A percentile compares a stretch with the other conserved stretches of the same genome.
These are phyloP conservation scores for Todiramphus saurophagus DNA, from an alignment of 2,113 vertebrate species.

Conservation along the genomic window DNA sequence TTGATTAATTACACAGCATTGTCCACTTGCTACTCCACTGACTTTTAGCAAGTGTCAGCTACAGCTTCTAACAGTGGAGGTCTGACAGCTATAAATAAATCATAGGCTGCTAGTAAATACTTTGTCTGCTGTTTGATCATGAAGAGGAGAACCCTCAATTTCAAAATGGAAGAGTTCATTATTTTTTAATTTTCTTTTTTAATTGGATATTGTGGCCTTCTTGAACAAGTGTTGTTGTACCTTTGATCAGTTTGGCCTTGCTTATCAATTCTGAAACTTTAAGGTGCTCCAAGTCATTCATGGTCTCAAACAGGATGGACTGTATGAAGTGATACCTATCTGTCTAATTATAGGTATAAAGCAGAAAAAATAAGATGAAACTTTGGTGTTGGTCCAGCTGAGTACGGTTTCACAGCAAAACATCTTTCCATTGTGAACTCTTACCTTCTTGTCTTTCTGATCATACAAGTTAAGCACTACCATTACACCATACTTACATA, in stretches of 20 bases:
- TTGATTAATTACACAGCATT: not conserved
- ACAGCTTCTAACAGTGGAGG: not conserved
- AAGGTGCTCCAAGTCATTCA: not conserved
- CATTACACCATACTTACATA: not conserved
- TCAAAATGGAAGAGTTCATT: not conserved
- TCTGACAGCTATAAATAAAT: not conserved
- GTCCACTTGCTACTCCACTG: not conserved
- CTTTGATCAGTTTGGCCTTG: not conserved
- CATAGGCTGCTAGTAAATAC: not conserved
- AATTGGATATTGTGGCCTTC: not conserved
- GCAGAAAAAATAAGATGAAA: not conserved
- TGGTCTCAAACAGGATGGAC: not conserved
- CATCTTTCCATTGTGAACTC: not conserved
- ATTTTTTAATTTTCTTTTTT: not conserved
- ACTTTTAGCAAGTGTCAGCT: not conserved
- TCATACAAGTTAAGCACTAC: not conserved
- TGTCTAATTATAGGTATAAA: not conserved
- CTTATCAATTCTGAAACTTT: not conserved
- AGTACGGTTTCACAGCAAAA: not conserved
- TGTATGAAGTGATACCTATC: not conserved
- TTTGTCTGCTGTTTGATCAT: not conserved
- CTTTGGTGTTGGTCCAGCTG: not conserved
- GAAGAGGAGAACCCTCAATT: not conserved
- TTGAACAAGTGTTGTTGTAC: not conserved
- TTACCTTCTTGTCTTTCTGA: not conserved